A percentile compares a stretch with the other conserved stretches of the same genome.
These are phyloP conservation scores for Xestobium rufovillosum DNA, from an alignment of 2,888 invertebrate species.

Conservation along the genomic window DNA sequence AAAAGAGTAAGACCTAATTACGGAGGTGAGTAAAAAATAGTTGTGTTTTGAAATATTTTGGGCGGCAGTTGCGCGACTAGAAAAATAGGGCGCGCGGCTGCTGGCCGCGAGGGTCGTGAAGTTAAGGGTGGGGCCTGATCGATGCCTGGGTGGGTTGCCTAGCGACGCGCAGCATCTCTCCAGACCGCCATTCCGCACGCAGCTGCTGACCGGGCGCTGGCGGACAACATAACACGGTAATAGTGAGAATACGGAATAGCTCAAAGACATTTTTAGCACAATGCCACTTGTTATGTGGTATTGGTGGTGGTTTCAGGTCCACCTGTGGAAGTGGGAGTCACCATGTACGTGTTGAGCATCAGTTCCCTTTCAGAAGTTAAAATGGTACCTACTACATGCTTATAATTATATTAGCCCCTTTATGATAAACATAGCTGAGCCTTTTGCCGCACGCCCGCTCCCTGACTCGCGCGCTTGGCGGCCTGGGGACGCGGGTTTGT, in stretches of 20 bases:
- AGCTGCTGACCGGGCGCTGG: constrained; percentile 38
- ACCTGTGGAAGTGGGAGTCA: constrained; percentile 95
- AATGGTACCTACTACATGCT: constrained; percentile 62
- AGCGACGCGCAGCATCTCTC: constrained; percentile 38
- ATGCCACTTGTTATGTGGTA: constrained; percentile 32
- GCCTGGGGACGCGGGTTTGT: constrained; percentile 38
- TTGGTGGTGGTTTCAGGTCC: constrained; percentile 72
- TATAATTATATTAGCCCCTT: background rate
- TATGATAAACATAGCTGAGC: too few relatives aligned
- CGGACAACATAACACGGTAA: constrained; percentile 22
- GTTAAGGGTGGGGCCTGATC: constrained; percentile 43
- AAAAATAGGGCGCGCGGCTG: constrained; percentile 20
- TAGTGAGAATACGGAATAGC: too few relatives aligned
- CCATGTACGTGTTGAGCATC: constrained; percentile 97
- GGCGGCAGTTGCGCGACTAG: constrained; percentile 22
- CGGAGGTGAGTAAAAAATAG: constrained; percentile 70
- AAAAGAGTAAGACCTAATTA: constrained; percentile 99
- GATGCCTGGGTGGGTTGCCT: constrained; percentile 41
- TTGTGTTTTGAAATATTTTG: constrained; percentile 1
- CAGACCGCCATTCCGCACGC: constrained; percentile 41
- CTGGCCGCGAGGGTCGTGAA: constrained; percentile 31
- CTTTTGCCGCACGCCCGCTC: constrained; percentile 37
- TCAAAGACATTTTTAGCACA: too few relatives aligned
- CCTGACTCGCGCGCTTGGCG: constrained; percentile 41
- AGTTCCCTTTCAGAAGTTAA: constrained; percentile 97